Base-by-base conservation (phyloP, 2,888 invertebrate species). In the Prenolepis imparis region DNA sequence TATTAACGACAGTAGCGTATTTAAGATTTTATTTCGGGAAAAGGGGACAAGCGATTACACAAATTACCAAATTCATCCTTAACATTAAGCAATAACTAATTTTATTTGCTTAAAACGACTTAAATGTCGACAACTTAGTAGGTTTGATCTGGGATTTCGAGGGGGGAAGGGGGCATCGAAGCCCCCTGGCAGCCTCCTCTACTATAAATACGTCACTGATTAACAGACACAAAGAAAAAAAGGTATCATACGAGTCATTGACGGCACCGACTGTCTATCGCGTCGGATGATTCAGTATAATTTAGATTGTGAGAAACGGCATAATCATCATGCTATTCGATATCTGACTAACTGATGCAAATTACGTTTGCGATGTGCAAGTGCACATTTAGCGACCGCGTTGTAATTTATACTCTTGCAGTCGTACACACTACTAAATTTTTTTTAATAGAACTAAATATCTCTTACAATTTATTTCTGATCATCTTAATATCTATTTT, bases 271-370 rank as follows among this genome's bases (percentile, higher is more conserved):
- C 57, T 48, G 18, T 57, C 32, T 18, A 78, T 57, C 41, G 59
- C 11, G 15, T 81, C 81, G 28, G 84, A 68, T 84, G 90, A 89
- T 86, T 84, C 86, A 83, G 87, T 84, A 21, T 72, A 83, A 88
- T 44, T 83, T 63, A 39, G 18, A 5, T 18, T 66, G 41, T 39
- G 24, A 77, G 67, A 77, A 52, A 66, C 75, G 39, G 11, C 57
- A 52, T 68, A 36, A 70, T 78, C 48, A n/a, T 52, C 32, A 12
- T 44, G 44, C 21, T 24, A 18, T 80, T 78, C 57, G 41, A 70
- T 32, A 70, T 78, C 70, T 59, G 70, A 57, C 32, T 21, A 12
- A 55, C 44, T 18, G 44, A 57, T 57, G 78, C 70, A 57, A 70
- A 78, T 80, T 52, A 57, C 28, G n/a, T 41, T 12, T 52, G 57